Percentiles rank a stretch among this genome's conserved stretches.
Conservation (phyloP, 2,888 invertebrate species). For the Spisula solida region DNA sequence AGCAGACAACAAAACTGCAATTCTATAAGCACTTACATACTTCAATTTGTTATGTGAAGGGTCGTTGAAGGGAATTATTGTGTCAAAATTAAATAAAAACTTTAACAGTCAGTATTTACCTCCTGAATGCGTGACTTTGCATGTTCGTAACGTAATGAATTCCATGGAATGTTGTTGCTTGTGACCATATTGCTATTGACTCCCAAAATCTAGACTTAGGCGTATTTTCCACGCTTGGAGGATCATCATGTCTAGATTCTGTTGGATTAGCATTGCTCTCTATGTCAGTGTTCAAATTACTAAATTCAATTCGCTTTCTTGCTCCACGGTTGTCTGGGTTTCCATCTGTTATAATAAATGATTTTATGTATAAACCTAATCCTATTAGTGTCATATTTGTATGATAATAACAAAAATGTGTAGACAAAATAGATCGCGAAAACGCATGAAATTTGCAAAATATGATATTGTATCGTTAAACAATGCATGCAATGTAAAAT, state of each 20-base stretch:
- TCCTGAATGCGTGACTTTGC: slow-evolving; percentile 10
- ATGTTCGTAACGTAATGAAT: slow-evolving; percentile 7
- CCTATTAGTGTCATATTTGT: not conserved
- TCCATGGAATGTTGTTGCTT: slow-evolving; percentile 36
- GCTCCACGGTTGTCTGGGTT: not conserved
- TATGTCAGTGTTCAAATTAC: not conserved
- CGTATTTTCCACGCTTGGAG: not conserved
- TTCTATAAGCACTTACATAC: no score
- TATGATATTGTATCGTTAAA: not conserved
- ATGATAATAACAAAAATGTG: not conserved
- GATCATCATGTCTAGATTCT: not conserved
- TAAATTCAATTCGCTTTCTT: not conserved
- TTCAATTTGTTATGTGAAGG: no score
- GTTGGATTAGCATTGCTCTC: not conserved
- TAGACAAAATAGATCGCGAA: not conserved
- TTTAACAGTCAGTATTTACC: not conserved
- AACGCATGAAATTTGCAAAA: not conserved
- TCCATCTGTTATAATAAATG: not conserved
- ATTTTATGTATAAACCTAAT: not conserved
- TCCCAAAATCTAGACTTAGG: slow-evolving; percentile 30
- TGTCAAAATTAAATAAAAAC: no score
- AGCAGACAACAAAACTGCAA: no score
- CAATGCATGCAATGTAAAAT: not conserved
- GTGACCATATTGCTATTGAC: slow-evolving; percentile 15
- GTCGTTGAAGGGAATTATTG: no score